These are phyloP conservation scores for Phycodurus eques DNA, from an alignment of 2,113 vertebrate species.

Conservation along the genomic window DNA sequence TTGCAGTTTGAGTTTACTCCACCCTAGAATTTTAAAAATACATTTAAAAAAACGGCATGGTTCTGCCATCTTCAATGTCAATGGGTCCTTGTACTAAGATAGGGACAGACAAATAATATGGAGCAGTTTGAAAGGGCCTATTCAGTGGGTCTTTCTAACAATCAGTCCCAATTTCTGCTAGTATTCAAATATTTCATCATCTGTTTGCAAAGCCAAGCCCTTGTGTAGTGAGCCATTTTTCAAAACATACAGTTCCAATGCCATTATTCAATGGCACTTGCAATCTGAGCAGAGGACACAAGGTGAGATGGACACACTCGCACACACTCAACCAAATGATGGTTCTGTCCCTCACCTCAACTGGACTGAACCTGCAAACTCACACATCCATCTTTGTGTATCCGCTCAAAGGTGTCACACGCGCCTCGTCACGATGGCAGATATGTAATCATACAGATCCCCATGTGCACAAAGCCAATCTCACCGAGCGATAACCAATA, in stretches of 20 bases:
- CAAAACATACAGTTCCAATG: slow-evolving; percentile 16
- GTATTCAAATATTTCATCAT: neutral
- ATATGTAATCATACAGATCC: slow-evolving; percentile 18
- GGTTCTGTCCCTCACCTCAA: slow-evolving; percentile 61
- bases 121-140: too few relatives aligned
- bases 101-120: too few relatives aligned
- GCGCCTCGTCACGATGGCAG: slow-evolving; percentile 19
- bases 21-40: too few relatives aligned
- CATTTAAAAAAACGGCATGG: too few relatives aligned
- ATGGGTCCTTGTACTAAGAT: too few relatives aligned
- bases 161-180: neutral
- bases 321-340: slow-evolving; percentile 47
- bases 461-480: slow-evolving; percentile 32
- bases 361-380: slow-evolving; percentile 55
- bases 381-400: slow-evolving; percentile 49
- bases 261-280: slow-evolving; percentile 33
- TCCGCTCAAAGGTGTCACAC: slow-evolving; percentile 19
- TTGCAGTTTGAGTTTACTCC: too few relatives aligned
- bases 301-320: slow-evolving; percentile 39
- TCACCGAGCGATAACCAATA: slow-evolving; percentile 6
- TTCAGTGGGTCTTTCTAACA: neutral
- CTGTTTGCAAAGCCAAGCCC: slow-evolving; percentile 9
- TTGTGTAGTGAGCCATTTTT: slow-evolving; percentile 17
- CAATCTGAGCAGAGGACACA: slow-evolving; percentile 38
- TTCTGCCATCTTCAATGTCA: too few relatives aligned